Evolutionary conservation across 2,797 vertebrate species (phyloP).

Genomic region (Macropus fuliginosus): DNA sequence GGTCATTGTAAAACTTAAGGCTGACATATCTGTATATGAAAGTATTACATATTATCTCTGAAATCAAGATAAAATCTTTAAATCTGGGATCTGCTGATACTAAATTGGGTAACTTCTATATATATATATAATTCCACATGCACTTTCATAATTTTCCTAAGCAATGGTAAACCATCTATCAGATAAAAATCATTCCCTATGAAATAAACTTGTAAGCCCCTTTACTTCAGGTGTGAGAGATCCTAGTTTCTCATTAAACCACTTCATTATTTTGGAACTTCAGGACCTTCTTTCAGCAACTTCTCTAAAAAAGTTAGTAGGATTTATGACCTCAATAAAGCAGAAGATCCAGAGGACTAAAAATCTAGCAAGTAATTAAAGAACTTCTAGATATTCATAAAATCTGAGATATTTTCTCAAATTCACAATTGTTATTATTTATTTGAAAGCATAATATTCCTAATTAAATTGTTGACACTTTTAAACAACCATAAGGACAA

Average conservation of each 20-base stretch:
- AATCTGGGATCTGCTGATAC: background rate
- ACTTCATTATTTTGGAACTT: background rate
- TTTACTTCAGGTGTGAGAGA: background rate
- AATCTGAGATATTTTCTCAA: too few relatives aligned
- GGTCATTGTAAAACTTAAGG: background rate
- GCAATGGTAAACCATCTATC: background rate
- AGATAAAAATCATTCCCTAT: background rate
- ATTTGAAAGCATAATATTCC: background rate
- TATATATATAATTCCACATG: background rate
- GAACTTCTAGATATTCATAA: background rate
- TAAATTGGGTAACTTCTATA: background rate
- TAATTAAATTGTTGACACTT: background rate
- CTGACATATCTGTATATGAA: background rate
- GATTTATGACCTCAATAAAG: background rate
- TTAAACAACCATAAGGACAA: background rate
- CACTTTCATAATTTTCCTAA: background rate
- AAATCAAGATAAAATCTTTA: background rate
- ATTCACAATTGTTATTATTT: background rate
- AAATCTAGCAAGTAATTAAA: background rate
- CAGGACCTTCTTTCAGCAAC: background rate
- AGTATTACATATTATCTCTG: background rate
- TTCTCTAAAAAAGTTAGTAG: background rate
- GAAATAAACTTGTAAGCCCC: background rate
- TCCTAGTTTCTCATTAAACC: background rate
- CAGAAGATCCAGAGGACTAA: background rate